Evolutionary conservation across 2,113 vertebrate genomes (phyloP).

Genomic region (Piaya cayana): DNA sequence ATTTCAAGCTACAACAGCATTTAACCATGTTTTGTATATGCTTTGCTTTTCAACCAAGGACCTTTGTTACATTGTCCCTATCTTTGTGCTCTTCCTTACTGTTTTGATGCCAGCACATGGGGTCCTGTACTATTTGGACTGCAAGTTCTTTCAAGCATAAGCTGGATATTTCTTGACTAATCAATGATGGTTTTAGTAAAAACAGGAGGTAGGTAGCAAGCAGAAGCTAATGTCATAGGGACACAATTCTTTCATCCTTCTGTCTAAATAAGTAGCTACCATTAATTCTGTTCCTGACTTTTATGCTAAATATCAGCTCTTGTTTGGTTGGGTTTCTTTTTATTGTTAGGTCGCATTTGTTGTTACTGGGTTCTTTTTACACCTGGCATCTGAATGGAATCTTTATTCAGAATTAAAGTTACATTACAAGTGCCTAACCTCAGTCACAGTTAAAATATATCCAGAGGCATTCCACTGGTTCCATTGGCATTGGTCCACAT

Average conservation of each 20-base stretch:
- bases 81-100: neutral
- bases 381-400: neutral
- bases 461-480: slow-evolving; percentile 39
- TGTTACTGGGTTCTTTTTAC: neutral
- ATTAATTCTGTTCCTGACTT: neutral
- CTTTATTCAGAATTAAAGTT: slow-evolving; percentile 13
- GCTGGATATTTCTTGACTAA: neutral
- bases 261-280: neutral
- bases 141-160: neutral
- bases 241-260: neutral
- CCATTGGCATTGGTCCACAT: neutral
- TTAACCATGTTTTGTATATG: neutral
- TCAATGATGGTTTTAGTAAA: neutral
- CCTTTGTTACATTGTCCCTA: neutral
- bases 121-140: neutral
- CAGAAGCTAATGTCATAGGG: neutral
- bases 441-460: neutral
- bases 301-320: neutral
- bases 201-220: neutral
- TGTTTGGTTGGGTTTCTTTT: neutral
- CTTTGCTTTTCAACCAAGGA: neutral
- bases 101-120: neutral
- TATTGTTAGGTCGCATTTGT: neutral
- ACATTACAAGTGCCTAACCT: neutral
- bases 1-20: neutral